Evolutionary conservation across 2,797 vertebrate genomes (phyloP).

Genomic region (Myotis findleyi): DNA sequence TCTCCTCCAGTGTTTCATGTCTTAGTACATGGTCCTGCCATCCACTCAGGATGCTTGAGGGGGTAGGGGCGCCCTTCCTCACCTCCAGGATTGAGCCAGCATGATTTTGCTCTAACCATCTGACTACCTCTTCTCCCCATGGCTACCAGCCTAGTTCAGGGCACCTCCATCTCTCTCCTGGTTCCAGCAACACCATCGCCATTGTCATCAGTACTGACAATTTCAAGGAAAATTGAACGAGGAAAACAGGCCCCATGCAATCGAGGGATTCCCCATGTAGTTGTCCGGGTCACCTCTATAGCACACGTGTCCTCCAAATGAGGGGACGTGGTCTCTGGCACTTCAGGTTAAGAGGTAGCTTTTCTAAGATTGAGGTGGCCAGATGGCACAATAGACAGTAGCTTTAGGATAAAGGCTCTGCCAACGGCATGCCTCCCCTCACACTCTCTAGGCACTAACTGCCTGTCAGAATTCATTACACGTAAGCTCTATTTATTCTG

Average conservation of each 20-base stretch:
- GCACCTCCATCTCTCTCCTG: background rate
- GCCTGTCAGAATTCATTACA: conserved; percentile 12
- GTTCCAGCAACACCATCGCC: background rate
- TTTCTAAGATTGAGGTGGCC: too few relatives aligned
- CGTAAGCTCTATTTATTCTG: background rate
- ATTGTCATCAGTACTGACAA: background rate
- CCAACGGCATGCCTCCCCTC: background rate
- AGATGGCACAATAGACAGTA: background rate
- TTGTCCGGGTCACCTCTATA: too few relatives aligned
- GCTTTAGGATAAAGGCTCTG: background rate
- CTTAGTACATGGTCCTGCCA: background rate
- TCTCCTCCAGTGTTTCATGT: background rate
- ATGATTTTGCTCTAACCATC: background rate
- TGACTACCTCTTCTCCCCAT: background rate
- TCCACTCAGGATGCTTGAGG: background rate
- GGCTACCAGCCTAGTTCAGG: background rate
- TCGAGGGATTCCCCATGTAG: fast-evolving
- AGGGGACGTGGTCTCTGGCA: fast-evolving
- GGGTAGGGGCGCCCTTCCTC: background rate
- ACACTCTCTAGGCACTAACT: background rate
- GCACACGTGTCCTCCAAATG: background rate
- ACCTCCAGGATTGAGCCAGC: background rate
- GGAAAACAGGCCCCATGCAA: background rate
- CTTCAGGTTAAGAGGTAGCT: too few relatives aligned
- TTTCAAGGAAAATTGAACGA: background rate